These are phyloP conservation scores for Alcis repandata DNA, from an alignment of 2,888 invertebrate species.

Conservation along the genomic window DNA sequence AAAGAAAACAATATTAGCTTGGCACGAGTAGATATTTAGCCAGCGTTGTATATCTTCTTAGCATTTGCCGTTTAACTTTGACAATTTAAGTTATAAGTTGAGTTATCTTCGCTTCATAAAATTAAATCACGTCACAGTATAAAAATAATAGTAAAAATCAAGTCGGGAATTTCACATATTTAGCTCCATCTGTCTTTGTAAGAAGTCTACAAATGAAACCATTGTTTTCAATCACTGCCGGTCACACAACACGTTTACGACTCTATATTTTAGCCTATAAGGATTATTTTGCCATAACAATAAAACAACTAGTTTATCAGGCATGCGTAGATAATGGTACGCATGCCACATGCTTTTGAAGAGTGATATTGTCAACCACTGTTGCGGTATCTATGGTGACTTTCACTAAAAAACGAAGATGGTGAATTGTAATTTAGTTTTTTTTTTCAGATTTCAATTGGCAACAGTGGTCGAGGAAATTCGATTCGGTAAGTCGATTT, in stretches of 20 bases:
- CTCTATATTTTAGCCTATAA: slow-evolving; percentile 3
- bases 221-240: slow-evolving; percentile 23
- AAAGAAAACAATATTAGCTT: too few relatives aligned
- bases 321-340: background rate
- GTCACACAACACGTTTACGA: slow-evolving; percentile 2
- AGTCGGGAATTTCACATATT: slow-evolving; percentile 21
- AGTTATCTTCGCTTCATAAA: too few relatives aligned
- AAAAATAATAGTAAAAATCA: background rate
- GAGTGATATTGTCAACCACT: slow-evolving; percentile 60
- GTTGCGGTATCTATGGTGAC: slow-evolving; percentile 58
- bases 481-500: slow-evolving; percentile 24
- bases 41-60: too few relatives aligned
- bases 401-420: slow-evolving; percentile 59
- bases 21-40: too few relatives aligned
- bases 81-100: too few relatives aligned
- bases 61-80: too few relatives aligned
- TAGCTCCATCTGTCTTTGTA: slow-evolving; percentile 14
- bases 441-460: slow-evolving; percentile 38
- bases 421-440: slow-evolving; percentile 14
- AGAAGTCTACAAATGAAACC: slow-evolving; percentile 20
- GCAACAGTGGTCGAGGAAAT: slow-evolving; percentile 20
- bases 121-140: too few relatives aligned
- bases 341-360: slow-evolving; percentile 34
- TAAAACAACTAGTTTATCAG: slow-evolving; percentile 4
- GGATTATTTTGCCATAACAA: slow-evolving; percentile 10